Conservation (phyloP, 2,797 vertebrate genomes). For the Anas acuta region DNA sequence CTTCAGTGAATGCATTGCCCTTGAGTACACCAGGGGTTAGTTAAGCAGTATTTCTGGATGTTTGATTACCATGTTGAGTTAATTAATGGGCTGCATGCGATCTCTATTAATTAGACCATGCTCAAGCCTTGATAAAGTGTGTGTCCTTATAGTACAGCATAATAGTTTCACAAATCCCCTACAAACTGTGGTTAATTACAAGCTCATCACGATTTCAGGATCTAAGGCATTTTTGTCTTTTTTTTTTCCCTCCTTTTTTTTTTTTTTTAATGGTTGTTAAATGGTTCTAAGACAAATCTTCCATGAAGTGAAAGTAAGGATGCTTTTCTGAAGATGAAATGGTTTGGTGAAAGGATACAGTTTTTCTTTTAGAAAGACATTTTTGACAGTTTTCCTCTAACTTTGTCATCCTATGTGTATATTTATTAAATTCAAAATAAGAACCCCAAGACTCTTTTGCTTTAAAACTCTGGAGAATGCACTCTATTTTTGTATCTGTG, state of each 20-base stretch:
- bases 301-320: background rate
- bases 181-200: conserved; percentile 53
- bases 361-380: background rate
- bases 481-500: background rate
- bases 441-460: too few species aligned
- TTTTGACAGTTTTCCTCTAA: background rate
- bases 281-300: background rate
- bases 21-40: background rate
- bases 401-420: background rate
- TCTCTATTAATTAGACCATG: conserved; percentile 57
- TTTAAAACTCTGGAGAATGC: background rate
- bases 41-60: conserved; percentile 5
- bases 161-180: conserved; percentile 39
- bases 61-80: conserved; percentile 57
- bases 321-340: background rate
- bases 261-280: background rate
- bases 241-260: too few species aligned
- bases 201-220: background rate
- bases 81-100: conserved; percentile 57
- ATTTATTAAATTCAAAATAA: background rate
- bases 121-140: conserved; percentile 54
- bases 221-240: background rate
- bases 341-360: background rate
- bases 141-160: conserved; percentile 26
- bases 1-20: background rate